Evolutionary conservation across 2,888 invertebrate species (phyloP).

Genomic region (Eilema sororculum): DNA sequence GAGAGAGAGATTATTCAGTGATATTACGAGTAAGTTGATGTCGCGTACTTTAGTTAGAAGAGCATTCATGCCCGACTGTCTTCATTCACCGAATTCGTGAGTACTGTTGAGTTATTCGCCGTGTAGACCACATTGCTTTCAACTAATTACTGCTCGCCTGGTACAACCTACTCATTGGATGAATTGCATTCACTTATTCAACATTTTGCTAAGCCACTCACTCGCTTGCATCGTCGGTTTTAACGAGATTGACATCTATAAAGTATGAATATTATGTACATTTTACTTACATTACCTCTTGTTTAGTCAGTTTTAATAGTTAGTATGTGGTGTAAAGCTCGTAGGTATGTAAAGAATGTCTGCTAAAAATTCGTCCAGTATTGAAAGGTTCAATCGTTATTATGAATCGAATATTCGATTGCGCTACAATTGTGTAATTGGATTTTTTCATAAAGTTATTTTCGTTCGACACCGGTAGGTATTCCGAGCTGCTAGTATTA

Average conservation of each 20-base stretch:
- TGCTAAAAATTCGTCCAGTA: too few species aligned
- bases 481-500: too few species aligned
- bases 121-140: not conserved
- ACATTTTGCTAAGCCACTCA: not conserved
- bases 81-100: not conserved
- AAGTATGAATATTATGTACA: not conserved
- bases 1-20: too few species aligned
- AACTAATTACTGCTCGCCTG: not conserved
- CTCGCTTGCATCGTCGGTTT: not conserved
- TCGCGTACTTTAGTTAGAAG: not conserved
- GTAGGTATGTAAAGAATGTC: not conserved
- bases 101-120: not conserved
- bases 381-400: too few species aligned
- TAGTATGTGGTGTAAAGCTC: not conserved
- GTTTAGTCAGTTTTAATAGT: not conserved
- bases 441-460: too few species aligned
- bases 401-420: too few species aligned
- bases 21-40: too few species aligned
- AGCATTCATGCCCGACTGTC: not conserved
- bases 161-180: not conserved
- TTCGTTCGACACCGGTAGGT: too few species aligned
- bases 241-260: not conserved
- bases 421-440: too few species aligned
- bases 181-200: constrained; percentile 12
- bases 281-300: not conserved